Evolutionary conservation across 2,888 invertebrate species (phyloP).

Genomic region (Cryptocheilus praepositus): DNA sequence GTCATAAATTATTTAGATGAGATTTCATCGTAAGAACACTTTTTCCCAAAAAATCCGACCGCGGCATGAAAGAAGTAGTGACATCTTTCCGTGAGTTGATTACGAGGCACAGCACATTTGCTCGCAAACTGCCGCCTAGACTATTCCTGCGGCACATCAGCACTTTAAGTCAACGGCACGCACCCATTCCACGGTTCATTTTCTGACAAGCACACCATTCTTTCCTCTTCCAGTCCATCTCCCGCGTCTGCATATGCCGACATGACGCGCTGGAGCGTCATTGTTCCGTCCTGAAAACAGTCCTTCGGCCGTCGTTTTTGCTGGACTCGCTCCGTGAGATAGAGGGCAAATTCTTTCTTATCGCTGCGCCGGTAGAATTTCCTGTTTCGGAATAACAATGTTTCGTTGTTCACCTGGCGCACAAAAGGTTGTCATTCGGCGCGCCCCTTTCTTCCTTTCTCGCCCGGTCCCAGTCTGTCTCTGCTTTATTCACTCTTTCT

Average conservation of each 20-base stretch:
- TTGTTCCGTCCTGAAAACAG: slow-evolving; percentile 10
- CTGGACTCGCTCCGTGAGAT: slow-evolving; percentile 19
- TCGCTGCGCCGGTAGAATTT: slow-evolving; percentile 41
- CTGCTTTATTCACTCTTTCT: background rate
- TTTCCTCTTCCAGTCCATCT: background rate
- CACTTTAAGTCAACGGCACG: no score
- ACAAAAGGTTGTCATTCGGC: slow-evolving; percentile 33
- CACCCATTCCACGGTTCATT: no score
- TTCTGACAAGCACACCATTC: no score
- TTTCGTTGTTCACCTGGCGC: slow-evolving; percentile 43
- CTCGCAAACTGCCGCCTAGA: no score
- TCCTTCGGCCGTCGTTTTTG: background rate
- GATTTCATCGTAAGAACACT: no score
- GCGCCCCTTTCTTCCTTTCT: background rate
- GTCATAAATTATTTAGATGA: no score
- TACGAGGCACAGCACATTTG: no score
- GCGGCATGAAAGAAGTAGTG: no score
- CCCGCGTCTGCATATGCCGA: background rate
- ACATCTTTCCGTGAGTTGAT: no score
- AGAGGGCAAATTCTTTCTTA: slow-evolving; percentile 52
- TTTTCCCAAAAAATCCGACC: no score
- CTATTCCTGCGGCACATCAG: no score
- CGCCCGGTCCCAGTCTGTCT: background rate
- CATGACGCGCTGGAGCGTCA: slow-evolving; percentile 13
- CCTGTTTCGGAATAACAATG: slow-evolving; percentile 40